phyloP scores from a whole-genome alignment of 2,113 vertebrate species.

The Terrapene triunguis region DNA sequence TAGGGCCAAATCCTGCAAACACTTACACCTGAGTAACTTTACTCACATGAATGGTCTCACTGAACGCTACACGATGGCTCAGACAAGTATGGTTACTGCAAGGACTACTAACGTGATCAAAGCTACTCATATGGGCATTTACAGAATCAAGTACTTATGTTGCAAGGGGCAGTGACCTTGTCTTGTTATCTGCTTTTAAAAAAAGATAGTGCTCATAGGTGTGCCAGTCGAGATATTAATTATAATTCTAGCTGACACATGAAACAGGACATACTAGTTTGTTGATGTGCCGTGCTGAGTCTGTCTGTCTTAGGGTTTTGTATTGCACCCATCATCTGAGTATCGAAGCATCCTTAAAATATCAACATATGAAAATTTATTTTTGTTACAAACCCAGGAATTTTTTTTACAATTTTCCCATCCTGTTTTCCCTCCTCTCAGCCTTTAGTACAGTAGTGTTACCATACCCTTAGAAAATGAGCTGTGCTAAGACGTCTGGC shows the following conservation, averaged over 20 bases:
- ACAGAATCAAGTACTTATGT: neutral
- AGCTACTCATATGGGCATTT: neutral
- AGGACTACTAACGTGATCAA: too few relatives aligned
- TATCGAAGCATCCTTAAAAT: neutral
- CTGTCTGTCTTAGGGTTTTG: neutral
- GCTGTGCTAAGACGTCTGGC: neutral
- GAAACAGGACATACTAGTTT: neutral
- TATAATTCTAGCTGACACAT: neutral
- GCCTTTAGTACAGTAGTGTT: neutral
- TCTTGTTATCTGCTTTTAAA: neutral
- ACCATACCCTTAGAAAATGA: neutral
- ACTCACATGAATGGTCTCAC: neutral
- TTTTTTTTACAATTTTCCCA: conserved; percentile 20
- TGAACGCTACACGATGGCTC: too few relatives aligned
- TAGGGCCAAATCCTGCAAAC: neutral
- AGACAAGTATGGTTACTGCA: too few relatives aligned
- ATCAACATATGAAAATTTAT: conserved; percentile 17
- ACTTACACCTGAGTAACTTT: fast-evolving
- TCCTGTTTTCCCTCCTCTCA: neutral
- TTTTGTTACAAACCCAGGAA: conserved; percentile 52
- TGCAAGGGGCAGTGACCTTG: neutral
- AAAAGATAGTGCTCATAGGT: neutral
- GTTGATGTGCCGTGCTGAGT: neutral
- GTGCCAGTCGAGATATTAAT: neutral
- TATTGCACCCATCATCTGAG: neutral